A percentile compares a stretch with the other conserved stretches of the same genome.
Evolutionary conservation across 2,113 vertebrate species (phyloP).

Genomic region (Petromus typicus): DNA sequence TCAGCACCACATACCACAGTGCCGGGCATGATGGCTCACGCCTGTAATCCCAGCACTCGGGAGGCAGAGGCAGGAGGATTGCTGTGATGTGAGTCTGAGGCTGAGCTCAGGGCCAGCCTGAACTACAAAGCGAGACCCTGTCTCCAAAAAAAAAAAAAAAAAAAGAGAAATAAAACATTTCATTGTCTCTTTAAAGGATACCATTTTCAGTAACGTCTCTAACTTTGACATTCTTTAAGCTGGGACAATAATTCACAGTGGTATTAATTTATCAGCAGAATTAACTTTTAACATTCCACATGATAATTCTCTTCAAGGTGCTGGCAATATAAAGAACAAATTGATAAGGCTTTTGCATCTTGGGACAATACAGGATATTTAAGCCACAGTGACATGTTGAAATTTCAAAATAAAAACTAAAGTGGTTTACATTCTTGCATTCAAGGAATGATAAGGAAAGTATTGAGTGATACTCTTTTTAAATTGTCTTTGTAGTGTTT

Average conservation of each 20-base stretch:
- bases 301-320: not conserved
- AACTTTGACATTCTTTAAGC: not conserved
- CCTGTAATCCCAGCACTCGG: no score
- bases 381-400: not conserved
- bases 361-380: not conserved
- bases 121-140: no score
- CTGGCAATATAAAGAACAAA: not conserved
- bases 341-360: not conserved
- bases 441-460: not conserved
- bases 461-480: not conserved
- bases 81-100: no score
- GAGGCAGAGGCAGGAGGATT: no score
- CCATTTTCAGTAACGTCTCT: slow-evolving; percentile 17
- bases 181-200: slow-evolving; percentile 11
- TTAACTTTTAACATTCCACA: not conserved
- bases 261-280: not conserved
- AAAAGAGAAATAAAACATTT: no score
- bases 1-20: no score
- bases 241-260: not conserved
- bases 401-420: slow-evolving; percentile 8
- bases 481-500: not conserved
- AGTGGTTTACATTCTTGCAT: not conserved
- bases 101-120: no score
- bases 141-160: no score
- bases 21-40: no score